phyloP scores from a whole-genome alignment of 2,113 vertebrate species.

The Psittacula cyanocephala region DNA sequence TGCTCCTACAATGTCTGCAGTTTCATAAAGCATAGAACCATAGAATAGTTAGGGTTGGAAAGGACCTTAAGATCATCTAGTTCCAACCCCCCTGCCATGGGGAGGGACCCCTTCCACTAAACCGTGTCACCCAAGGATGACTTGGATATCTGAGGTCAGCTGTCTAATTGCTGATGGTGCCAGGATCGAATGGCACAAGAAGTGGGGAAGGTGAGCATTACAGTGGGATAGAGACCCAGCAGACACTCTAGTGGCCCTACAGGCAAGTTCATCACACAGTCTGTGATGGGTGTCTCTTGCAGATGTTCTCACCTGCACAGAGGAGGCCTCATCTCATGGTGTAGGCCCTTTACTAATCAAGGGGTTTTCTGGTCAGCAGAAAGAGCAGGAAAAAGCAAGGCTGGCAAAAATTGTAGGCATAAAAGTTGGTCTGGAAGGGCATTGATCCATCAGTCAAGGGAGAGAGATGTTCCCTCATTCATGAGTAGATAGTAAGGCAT shows the following conservation, averaged over 20 bases:
- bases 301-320: background rate
- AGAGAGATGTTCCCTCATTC: background rate
- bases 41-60: too few species aligned
- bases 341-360: too few species aligned
- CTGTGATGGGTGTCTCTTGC: background rate
- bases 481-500: background rate
- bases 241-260: background rate
- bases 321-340: background rate
- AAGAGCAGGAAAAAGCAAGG: background rate
- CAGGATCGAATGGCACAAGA: background rate
- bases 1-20: background rate
- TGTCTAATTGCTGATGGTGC: background rate
- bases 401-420: background rate
- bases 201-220: background rate
- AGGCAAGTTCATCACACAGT: background rate
- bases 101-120: too few species aligned
- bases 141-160: background rate
- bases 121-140: too few species aligned
- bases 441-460: background rate
- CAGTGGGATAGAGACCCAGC: background rate
- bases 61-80: too few species aligned
- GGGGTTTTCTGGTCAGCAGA: background rate
- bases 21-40: background rate
- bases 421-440: background rate
- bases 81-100: too few species aligned